Evolutionary conservation across 2,888 invertebrate species (phyloP), one percentile per base, ranked within the genome.

Genomic region (Balanococcus diminutus): DNA sequence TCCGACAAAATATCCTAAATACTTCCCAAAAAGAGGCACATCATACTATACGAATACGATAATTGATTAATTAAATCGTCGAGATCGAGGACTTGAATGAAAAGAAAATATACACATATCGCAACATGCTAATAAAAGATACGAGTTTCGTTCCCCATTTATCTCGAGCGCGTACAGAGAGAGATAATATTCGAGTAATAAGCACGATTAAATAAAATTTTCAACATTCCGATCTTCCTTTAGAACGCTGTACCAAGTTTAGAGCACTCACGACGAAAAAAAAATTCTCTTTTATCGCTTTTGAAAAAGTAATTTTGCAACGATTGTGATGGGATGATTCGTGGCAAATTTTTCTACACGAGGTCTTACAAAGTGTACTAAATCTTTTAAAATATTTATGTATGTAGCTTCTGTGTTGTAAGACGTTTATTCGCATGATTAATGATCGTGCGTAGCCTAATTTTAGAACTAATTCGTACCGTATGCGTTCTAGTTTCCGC

Each of bases 391-490:
- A 28, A 67, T 67, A 25, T 28, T 25, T 25, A n/a, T n/a, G n/a
- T n/a, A n/a, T n/a, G n/a, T n/a, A 28, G 11, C 14, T 28, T 67
- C 61, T 5, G 19, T 67, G 61, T 67, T 14, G 61, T 14, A 67
- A n/a, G n/a, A 67, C 61, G 28, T 67, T 67, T 67, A 67, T 67
- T 67, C 61, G 75, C 31, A 32, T 75, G 75, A 75, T 75, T 75
- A 75, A 75, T 36, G 75, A 75, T 32, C 75, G 5, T 36, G 75
- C 32, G 75, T 75, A 75, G 75, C 75, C 75, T 75, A 75, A 75
- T 75, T 75, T 32, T 75, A 75, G 75, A 75, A 75, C 75, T 75
- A 32, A 67, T 67, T 67, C 61, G 61, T 67, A 67, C 61, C n/a
- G 19, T 51, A n/a, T n/a, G n/a, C n/a, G 61, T 67, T 67, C 61